Percentiles rank a stretch among this genome's conserved stretches.
phyloP scores from a whole-genome alignment of 53 echinoderm and acorn worm genomes.

The Astropecten irregularis region DNA sequence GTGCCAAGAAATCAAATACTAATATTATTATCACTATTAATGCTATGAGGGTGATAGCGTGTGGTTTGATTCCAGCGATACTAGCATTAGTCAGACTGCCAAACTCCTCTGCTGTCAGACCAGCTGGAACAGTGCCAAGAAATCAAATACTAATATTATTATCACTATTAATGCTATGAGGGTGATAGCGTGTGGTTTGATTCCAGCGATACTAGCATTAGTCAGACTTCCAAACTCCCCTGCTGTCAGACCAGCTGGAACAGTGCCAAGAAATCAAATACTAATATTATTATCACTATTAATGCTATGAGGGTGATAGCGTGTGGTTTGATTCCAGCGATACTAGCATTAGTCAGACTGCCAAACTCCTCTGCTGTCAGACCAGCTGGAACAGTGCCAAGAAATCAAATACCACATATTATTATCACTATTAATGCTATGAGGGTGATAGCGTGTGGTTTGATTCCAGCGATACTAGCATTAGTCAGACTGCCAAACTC shows the following conservation, averaged over 20 bases:
- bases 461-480: conserved; percentile 57
- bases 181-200: conserved; percentile 61
- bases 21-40: too few relatives aligned
- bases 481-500: conserved; percentile 53
- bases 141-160: too few relatives aligned
- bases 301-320: conserved; percentile 58
- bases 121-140: too few relatives aligned
- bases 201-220: conserved; percentile 53
- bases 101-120: conserved; percentile 61
- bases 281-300: too few relatives aligned
- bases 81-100: conserved; percentile 31
- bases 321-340: conserved; percentile 66
- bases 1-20: too few relatives aligned
- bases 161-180: too few relatives aligned
- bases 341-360: conserved; percentile 27
- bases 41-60: conserved; percentile 57
- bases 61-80: conserved; percentile 64
- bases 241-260: conserved; percentile 65
- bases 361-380: conserved; percentile 59
- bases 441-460: conserved; percentile 58
- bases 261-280: too few relatives aligned
- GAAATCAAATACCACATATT: too few relatives aligned
- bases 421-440: too few relatives aligned
- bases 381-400: conserved; percentile 68
- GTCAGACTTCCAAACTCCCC: conserved; percentile 48